These are phyloP conservation scores for Tachypleus tridentatus DNA, from an alignment of 1,140 invertebrate species.

Conservation along the genomic window DNA sequence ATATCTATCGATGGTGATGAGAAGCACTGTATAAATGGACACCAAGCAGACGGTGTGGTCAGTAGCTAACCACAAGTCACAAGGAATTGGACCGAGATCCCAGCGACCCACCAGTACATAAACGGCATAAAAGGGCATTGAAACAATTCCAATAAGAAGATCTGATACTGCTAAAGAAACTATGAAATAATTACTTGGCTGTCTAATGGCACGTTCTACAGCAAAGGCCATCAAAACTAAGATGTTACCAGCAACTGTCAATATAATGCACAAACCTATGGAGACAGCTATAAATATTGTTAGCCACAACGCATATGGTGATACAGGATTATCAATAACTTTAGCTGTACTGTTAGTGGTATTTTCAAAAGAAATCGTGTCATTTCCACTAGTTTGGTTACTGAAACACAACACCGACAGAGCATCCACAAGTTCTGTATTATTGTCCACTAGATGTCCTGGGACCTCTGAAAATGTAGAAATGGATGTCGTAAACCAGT, in stretches of 20 bases:
- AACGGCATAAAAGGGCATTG: slow-evolving; percentile 58
- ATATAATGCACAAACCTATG: slow-evolving; percentile 70
- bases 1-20: slow-evolving; percentile 97
- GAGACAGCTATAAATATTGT: slow-evolving; percentile 82
- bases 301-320: slow-evolving; percentile 76
- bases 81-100: slow-evolving; percentile 89
- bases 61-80: slow-evolving; percentile 95
- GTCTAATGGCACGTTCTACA: slow-evolving; percentile 89
- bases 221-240: slow-evolving; percentile 92
- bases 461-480: no score
- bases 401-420: no score
- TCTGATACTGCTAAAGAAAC: slow-evolving; percentile 95
- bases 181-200: slow-evolving; percentile 99
- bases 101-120: slow-evolving; percentile 93
- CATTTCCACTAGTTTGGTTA: no score
- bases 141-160: slow-evolving; percentile 79
- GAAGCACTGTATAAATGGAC: slow-evolving; percentile 95
- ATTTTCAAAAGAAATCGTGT: no score
- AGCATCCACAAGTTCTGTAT: no score
- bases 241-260: slow-evolving; percentile 90
- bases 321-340: no score
- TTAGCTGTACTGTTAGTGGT: no score
- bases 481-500: no score
- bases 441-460: no score
- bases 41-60: slow-evolving; percentile 98